Conservation (phyloP, 2,888 invertebrate species). For the Drosophila seclusa region DNA sequence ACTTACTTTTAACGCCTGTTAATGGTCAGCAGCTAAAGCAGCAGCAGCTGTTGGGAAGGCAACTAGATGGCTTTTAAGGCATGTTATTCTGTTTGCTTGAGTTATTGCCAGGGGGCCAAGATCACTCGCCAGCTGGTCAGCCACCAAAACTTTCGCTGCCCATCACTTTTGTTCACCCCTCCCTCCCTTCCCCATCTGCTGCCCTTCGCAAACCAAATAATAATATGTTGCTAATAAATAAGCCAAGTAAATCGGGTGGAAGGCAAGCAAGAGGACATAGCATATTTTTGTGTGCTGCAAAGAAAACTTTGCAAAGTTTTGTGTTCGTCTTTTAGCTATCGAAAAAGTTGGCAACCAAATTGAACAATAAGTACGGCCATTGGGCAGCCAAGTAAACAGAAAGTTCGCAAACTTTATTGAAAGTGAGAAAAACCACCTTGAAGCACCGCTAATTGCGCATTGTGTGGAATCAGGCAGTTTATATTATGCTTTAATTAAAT, state of each 20-base stretch:
- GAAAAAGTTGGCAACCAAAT: constrained; percentile 62
- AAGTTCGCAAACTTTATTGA: constrained; percentile 46
- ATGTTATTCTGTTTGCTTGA: constrained; percentile 48
- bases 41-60: constrained; percentile 53
- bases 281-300: constrained; percentile 46
- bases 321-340: constrained; percentile 26
- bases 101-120: constrained; percentile 30
- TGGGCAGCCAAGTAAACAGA: constrained; percentile 42
- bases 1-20: constrained; percentile 49
- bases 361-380: constrained; percentile 45
- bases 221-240: constrained; percentile 80
- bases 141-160: constrained; percentile 53
- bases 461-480: constrained; percentile 28
- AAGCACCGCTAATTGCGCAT: constrained; percentile 34
- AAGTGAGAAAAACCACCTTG: constrained; percentile 25
- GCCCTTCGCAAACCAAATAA: constrained; percentile 53
- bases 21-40: constrained; percentile 58
- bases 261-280: constrained; percentile 35
- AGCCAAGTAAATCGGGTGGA: constrained; percentile 29
- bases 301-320: constrained; percentile 59
- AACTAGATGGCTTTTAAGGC: constrained; percentile 55
- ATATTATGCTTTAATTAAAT: constrained; percentile 6
- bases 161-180: constrained; percentile 32
- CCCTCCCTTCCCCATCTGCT: neutral
- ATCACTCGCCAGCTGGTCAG: constrained; percentile 51